A percentile compares a stretch with the other conserved stretches of the same genome.
Evolutionary conservation across 2,888 invertebrate genomes (phyloP).

Genomic region (Papilio gigon): DNA sequence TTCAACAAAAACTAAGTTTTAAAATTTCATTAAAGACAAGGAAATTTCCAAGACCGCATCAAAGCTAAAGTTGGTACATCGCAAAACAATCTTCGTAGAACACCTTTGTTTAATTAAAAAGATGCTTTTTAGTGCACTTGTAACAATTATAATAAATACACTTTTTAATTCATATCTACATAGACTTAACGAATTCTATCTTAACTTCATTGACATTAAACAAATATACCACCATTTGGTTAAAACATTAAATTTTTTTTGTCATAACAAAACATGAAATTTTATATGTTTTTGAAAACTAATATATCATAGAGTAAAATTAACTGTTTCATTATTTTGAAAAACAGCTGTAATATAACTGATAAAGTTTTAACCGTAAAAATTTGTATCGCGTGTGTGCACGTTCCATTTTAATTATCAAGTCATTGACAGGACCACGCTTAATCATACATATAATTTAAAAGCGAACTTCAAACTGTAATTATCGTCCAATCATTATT

Average conservation of each 20-base stretch:
- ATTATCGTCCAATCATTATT: slow-evolving; percentile 23
- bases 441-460: background rate
- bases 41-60: slow-evolving; percentile 35
- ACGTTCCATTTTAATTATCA: background rate
- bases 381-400: no score
- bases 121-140: slow-evolving; percentile 5
- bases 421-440: background rate
- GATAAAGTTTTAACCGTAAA: no score
- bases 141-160: background rate
- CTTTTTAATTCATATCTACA: background rate
- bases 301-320: no score
- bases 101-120: slow-evolving; percentile 13
- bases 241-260: no score
- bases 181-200: background rate
- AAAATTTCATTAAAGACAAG: slow-evolving; percentile 31
- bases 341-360: no score
- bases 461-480: background rate
- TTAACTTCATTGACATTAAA: background rate
- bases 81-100: background rate
- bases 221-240: no score
- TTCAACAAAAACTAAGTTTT: slow-evolving; percentile 11
- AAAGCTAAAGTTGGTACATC: slow-evolving; percentile 16
- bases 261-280: no score
- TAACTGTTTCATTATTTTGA: no score
- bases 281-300: no score